A percentile compares a stretch with the other conserved stretches of the same genome.
phyloP scores from a whole-genome alignment of 2,888 invertebrate species.

The Podabrus alpinus region DNA sequence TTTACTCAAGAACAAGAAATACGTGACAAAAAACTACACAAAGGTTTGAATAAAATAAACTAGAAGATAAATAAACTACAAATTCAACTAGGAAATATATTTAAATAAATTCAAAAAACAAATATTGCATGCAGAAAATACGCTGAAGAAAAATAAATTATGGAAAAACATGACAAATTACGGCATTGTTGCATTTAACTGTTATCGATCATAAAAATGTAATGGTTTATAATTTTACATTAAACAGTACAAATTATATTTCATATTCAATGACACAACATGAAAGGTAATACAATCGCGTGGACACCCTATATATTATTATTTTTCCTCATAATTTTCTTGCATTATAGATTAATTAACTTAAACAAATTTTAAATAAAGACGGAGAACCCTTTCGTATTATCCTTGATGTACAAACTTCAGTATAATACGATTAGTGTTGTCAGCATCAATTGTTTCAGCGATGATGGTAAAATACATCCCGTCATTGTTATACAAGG shows the following conservation, averaged over 20 bases:
- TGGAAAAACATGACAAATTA: neutral
- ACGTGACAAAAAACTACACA: neutral
- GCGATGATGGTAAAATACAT: conserved; percentile 12
- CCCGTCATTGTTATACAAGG: conserved; percentile 1
- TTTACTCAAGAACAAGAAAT: neutral
- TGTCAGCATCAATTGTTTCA: conserved; percentile 14
- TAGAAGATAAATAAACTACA: neutral
- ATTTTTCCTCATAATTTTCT: neutral
- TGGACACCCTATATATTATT: too few species aligned
- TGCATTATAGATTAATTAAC: neutral
- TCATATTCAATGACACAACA: too few species aligned
- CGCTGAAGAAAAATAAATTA: neutral
- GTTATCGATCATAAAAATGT: neutral
- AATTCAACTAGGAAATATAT: neutral
- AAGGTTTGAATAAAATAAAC: neutral
- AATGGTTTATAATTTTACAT: neutral
- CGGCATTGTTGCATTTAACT: neutral
- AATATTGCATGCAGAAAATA: neutral
- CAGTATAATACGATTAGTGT: conserved; percentile 14
- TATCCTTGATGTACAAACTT: conserved; percentile 2
- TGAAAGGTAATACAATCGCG: too few species aligned
- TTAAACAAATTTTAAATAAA: neutral
- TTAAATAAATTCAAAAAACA: neutral
- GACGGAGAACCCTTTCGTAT: conserved; percentile 8
- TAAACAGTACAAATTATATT: neutral